Base-by-base conservation (phyloP, 64 coral and sea anemone genomes). In the Pocillopora damicornis region DNA sequence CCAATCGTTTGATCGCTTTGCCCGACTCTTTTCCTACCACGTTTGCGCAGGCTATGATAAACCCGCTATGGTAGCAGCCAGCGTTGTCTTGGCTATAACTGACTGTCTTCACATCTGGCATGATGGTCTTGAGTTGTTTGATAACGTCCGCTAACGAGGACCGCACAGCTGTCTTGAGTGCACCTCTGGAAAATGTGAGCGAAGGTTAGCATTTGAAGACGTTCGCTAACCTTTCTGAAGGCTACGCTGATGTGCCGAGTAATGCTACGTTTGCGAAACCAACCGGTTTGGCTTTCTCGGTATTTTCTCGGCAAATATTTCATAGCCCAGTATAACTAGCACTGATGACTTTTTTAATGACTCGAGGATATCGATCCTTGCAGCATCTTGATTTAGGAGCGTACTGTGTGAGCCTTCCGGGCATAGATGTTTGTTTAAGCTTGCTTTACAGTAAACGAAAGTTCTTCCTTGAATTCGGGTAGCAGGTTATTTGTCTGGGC, bases 211-310 rank as follows among this genome's bases (percentile, higher is more conserved):
- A 88, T 63, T 51, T 88, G 23, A 38, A 77, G 6, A 13, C 78
- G 23, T 2, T 36, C 58, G 59, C 62, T 51, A 22, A 37, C 13
- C 35, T 69, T 66, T 76, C 87, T 88, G 34, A 62, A 36, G 20
- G 87, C 87, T 6, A 77, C 86, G 16, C 35, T 87, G 26, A 87
- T 76, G 59, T 87, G 86, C 86, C 86, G 76, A 57, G 86, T 11
- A 25, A 88, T 59, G 37, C 87, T 75, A 34, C 87, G 75, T 88
- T 88, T 88, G 9, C 87, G 34, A 65, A 88, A 88, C 87, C 87
- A 88, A 68, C 78, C 87, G 9, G 23, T 88, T 65, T 88, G 87
- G 13, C 87, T 88, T 76, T 88, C 87, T 17, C 87, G 51, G 37
- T 88, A 88, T 65, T 88, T 88, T 58, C 87, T 78, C 1, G 87